A percentile compares a stretch with the other conserved stretches of the same genome.
phyloP scores from a whole-genome alignment of 2,113 vertebrate species.

The Platycercus adscitus region DNA sequence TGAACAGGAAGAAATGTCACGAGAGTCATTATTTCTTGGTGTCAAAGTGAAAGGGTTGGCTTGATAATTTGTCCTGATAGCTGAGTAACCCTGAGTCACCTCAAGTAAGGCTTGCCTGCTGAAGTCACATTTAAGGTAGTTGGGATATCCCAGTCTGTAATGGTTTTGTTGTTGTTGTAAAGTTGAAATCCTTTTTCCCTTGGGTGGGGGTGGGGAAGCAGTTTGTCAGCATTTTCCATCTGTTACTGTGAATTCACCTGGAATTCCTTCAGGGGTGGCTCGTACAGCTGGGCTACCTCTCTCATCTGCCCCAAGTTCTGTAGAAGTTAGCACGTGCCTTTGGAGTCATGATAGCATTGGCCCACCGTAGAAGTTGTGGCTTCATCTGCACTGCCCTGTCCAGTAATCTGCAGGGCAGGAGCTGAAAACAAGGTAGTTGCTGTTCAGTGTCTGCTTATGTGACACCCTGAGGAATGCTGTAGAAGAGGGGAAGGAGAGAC shows the following conservation, averaged over 20 bases:
- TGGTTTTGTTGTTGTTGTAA: not conserved
- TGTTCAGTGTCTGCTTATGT: not conserved
- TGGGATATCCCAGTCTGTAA: slow-evolving; percentile 30
- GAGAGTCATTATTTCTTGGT: slow-evolving; percentile 30
- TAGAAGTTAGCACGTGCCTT: not conserved
- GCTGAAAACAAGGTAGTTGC: not conserved
- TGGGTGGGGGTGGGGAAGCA: slow-evolving; percentile 12
- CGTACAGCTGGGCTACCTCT: not conserved
- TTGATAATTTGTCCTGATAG: slow-evolving; percentile 48
- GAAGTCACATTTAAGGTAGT: slow-evolving; percentile 3
- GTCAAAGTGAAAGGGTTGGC: slow-evolving; percentile 58
- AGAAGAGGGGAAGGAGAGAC: not conserved
- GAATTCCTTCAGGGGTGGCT: not conserved
- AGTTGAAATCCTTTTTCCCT: slow-evolving; percentile 2
- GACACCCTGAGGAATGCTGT: not conserved
- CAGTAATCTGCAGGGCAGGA: not conserved
- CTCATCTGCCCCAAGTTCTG: not conserved
- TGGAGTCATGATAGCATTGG: accelerated
- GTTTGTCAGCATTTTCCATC: slow-evolving; percentile 8
- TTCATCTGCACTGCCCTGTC: not conserved
- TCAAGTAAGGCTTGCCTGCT: not conserved
- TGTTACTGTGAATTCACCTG: not conserved
- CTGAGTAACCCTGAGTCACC: slow-evolving; percentile 44
- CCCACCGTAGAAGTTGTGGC: not conserved
- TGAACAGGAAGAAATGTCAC: slow-evolving; percentile 17